Evolutionary conservation across 2,113 vertebrate species (phyloP).

Genomic region (Glaucidium brasilianum): DNA sequence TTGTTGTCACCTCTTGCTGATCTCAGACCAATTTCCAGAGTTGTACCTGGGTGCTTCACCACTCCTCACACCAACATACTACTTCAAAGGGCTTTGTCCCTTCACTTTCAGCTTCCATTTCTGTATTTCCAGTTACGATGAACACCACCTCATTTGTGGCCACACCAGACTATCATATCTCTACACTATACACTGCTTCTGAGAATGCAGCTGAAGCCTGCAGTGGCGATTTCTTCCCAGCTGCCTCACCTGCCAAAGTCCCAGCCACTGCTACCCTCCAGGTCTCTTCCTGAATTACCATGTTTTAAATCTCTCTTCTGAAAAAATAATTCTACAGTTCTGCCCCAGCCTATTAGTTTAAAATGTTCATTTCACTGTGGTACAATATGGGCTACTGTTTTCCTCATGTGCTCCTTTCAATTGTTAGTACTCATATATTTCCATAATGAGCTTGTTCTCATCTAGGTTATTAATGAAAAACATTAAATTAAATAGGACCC

Average conservation of each 20-base stretch:
- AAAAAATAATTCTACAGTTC: background rate
- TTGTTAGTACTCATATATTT: background rate
- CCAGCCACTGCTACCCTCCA: background rate
- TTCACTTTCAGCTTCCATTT: background rate
- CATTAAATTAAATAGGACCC: background rate
- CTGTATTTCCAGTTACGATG: background rate
- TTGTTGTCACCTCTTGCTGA: background rate
- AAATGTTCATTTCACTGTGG: background rate
- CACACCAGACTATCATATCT: background rate
- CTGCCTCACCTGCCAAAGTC: background rate
- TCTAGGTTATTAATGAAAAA: background rate
- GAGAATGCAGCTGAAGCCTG: rapidly evolving
- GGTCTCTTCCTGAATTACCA: background rate
- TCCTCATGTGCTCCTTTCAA: background rate
- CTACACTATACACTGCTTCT: rapidly evolving
- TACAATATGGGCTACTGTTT: background rate
- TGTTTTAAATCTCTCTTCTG: background rate
- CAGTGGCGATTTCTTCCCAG: background rate
- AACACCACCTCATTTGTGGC: background rate
- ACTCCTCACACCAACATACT: background rate
- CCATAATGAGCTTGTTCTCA: background rate
- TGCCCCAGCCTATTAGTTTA: background rate
- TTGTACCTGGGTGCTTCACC: background rate
- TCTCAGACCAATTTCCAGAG: background rate
- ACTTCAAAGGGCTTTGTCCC: background rate